phyloP scores from a whole-genome alignment of 2,797 vertebrate species.

The Heliangelus exortis region DNA sequence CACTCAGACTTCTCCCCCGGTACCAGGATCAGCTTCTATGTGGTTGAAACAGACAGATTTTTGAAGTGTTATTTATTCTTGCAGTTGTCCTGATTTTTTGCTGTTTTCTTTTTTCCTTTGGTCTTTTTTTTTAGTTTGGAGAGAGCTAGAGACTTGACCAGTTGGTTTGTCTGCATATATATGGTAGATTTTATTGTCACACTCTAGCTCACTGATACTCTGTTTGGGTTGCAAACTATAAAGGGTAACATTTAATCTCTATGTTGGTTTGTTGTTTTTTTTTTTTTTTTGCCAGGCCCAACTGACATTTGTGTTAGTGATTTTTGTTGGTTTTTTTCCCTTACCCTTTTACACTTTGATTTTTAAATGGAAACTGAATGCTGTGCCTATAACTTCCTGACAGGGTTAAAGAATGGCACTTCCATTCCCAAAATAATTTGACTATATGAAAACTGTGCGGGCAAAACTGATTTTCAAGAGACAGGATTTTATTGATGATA shows the following conservation, averaged over 20 bases:
- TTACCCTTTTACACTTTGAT: slow-evolving; percentile 37
- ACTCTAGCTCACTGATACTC: neutral
- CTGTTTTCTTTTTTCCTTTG: neutral
- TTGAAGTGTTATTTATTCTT: neutral
- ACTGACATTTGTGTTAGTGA: slow-evolving; percentile 50
- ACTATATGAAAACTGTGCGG: slow-evolving; percentile 33
- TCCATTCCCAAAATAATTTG: slow-evolving; percentile 52
- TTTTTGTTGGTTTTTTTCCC: neutral
- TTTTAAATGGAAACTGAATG: slow-evolving; percentile 32
- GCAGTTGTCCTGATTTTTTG: neutral
- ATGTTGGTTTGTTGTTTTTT: neutral
- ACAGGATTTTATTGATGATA: slow-evolving; percentile 45
- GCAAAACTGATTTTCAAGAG: slow-evolving; percentile 42
- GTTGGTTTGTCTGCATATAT: neutral
- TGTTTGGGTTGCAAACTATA: slow-evolving; percentile 11
- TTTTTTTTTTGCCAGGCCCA: neutral
- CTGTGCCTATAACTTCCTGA: slow-evolving; percentile 5
- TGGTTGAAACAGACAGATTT: neutral
- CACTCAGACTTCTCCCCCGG: neutral
- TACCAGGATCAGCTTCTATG: neutral
- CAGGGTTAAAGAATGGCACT: slow-evolving; percentile 47
- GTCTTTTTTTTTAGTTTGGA: neutral
- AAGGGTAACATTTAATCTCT: slow-evolving; percentile 46
- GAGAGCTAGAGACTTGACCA: neutral
- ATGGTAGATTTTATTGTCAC: neutral